phyloP scores from a whole-genome alignment of 2,888 invertebrate species.

The Morpho helenor region DNA sequence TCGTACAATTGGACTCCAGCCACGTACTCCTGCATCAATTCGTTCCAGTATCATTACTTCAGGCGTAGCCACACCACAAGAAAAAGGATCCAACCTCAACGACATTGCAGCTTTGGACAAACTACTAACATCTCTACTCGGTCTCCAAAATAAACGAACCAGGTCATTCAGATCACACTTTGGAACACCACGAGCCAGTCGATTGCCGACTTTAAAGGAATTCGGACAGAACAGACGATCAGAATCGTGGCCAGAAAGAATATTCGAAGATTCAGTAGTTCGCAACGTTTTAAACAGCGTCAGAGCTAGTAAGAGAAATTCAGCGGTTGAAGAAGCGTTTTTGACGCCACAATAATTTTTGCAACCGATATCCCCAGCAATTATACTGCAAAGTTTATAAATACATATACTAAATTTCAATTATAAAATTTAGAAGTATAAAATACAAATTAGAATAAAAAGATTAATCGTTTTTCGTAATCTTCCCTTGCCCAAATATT shows the following conservation, averaged over 20 bases:
- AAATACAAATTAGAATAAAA: background rate
- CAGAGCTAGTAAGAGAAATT: constrained; percentile 50
- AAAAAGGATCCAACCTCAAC: constrained; percentile 61
- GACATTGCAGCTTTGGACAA: constrained; percentile 83
- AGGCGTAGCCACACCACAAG: constrained; percentile 46
- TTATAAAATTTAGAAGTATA: background rate
- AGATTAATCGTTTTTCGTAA: no score
- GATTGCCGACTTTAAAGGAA: constrained; percentile 47
- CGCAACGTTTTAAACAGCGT: constrained; percentile 60
- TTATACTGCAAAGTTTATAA: background rate
- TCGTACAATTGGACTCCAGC: constrained; percentile 42
- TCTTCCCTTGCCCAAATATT: no score
- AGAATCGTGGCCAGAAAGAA: constrained; percentile 67
- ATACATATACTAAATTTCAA: background rate
- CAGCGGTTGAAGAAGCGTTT: constrained; percentile 59
- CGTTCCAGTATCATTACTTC: constrained; percentile 53
- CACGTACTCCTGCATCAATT: constrained; percentile 48
- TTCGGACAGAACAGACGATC: constrained; percentile 43
- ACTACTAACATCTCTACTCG: constrained; percentile 80
- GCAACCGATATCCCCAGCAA: background rate
- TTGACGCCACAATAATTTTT: constrained; percentile 54
- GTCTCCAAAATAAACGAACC: constrained; percentile 54
- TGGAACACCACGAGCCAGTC: constrained; percentile 57
- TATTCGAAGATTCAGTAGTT: constrained; percentile 64
- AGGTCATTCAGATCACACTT: constrained; percentile 56